These are phyloP conservation scores for Pseudois nayaur DNA, from an alignment of 2,113 vertebrate species.

Conservation along the genomic window DNA sequence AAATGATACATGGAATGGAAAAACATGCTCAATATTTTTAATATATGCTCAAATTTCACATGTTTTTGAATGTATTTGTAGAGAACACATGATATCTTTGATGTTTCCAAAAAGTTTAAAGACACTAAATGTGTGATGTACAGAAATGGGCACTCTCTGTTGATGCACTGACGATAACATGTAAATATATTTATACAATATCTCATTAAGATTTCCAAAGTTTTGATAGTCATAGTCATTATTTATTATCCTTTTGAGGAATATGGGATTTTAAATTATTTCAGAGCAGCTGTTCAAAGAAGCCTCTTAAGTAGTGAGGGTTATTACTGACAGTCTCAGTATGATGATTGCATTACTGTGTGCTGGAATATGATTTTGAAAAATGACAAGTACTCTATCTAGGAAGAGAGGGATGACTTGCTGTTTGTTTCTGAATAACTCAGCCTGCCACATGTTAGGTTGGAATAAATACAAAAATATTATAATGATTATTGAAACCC, in stretches of 20 bases:
- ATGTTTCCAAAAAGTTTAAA: not conserved
- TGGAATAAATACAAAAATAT: not conserved
- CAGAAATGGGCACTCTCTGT: not conserved
- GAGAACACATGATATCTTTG: not conserved
- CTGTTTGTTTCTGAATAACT: not conserved
- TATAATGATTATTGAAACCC: not conserved
- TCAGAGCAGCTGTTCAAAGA: conserved; percentile 49
- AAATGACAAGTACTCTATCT: conserved; percentile 49
- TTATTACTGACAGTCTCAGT: conserved; percentile 49
- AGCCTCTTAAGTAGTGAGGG: conserved; percentile 39
- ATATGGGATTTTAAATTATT: not conserved
- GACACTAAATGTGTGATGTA: not conserved
- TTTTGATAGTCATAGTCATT: conserved; percentile 6
- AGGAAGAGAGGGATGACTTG: not conserved
- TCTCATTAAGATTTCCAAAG: conserved; percentile 4
- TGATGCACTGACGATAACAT: accelerated
- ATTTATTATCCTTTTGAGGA: conserved; percentile 57
- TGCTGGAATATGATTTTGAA: conserved; percentile 31
- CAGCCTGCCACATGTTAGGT: not conserved
- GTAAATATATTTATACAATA: not conserved
- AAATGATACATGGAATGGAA: not conserved
- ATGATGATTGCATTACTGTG: not conserved
- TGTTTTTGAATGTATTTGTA: not conserved
- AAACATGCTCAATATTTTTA: not conserved
- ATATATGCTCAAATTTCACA: not conserved